Conservation (phyloP, 2,113 vertebrate genomes). For the Prietella phreatophila region DNA sequence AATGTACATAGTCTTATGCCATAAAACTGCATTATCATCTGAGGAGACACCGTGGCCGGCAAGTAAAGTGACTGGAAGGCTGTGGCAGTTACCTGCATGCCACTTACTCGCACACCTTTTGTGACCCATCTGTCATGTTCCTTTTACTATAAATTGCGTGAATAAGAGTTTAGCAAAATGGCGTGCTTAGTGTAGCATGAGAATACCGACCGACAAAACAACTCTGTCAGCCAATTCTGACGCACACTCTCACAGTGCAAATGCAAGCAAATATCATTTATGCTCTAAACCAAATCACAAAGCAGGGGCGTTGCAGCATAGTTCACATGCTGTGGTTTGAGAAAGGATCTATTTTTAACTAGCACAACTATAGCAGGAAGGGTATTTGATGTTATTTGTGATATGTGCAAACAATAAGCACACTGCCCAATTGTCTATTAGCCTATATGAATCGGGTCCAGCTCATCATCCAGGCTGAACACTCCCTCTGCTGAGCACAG, state of each 20-base stretch:
- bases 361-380: not conserved
- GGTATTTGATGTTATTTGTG: not conserved
- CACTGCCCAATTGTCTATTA: slow-evolving; percentile 15
- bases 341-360: slow-evolving; percentile 24
- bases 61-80: slow-evolving; percentile 11
- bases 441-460: not conserved
- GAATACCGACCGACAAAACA: slow-evolving; percentile 18
- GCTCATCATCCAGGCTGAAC: slow-evolving; percentile 60
- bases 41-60: not conserved
- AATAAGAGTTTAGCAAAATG: slow-evolving; percentile 32
- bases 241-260: not conserved
- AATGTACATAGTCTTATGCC: not conserved
- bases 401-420: slow-evolving; percentile 3
- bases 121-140: slow-evolving; percentile 20
- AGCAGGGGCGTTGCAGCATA: not conserved
- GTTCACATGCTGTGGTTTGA: not conserved
- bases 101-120: slow-evolving; percentile 7
- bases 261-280: slow-evolving; percentile 23
- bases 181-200: slow-evolving; percentile 19
- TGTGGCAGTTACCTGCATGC: slow-evolving; percentile 27
- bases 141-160: slow-evolving; percentile 31
- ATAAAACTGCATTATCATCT: not conserved
- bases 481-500: slow-evolving; percentile 75
- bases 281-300: not conserved
- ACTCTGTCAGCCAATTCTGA: slow-evolving; percentile 10